phyloP scores from a whole-genome alignment of 2,888 invertebrate species.

The Diachrysia chrysitis region DNA sequence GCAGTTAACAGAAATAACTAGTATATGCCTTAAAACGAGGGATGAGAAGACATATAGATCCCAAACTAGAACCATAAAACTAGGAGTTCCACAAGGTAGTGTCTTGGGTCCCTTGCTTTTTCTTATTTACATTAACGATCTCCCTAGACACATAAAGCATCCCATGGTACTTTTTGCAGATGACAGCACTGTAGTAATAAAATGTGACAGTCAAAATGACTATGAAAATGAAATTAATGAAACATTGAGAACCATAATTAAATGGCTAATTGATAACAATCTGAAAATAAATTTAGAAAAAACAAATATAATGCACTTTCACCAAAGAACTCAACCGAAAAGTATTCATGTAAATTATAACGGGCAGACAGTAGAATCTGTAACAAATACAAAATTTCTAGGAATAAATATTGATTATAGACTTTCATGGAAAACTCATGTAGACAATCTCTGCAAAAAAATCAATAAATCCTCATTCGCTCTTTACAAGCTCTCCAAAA shows the following conservation, averaged over 20 bases:
- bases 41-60: background rate
- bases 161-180: background rate
- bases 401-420: background rate
- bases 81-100: constrained; percentile 11
- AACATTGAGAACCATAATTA: background rate
- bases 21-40: background rate
- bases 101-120: constrained; percentile 8
- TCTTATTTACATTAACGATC: constrained; percentile 8
- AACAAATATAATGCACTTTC: background rate
- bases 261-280: background rate
- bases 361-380: background rate
- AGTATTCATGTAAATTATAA: background rate
- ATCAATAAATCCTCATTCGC: background rate
- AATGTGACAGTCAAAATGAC: background rate
- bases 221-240: constrained; percentile 5
- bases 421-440: background rate
- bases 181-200: background rate
- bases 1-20: background rate
- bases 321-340: background rate
- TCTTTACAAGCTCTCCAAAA: background rate
- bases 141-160: background rate
- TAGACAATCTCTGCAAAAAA: background rate
- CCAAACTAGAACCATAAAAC: background rate
- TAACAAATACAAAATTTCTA: background rate
- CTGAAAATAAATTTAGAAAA: constrained; percentile 1